Conservation (phyloP, 2,113 vertebrate genomes). For the Pica pica region DNA sequence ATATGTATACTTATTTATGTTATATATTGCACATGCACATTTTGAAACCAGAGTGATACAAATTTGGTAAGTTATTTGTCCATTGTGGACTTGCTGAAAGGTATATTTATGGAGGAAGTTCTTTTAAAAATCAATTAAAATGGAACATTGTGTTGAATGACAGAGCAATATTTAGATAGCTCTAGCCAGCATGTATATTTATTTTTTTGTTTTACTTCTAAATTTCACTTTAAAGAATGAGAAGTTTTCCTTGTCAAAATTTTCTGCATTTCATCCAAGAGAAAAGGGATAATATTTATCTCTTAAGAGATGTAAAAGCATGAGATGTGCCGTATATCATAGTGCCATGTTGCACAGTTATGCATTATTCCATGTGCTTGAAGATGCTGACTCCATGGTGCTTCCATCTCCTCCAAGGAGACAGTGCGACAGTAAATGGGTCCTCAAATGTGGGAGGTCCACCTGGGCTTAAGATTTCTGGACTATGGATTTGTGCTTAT, state of each 20-base stretch:
- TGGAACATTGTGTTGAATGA: not conserved
- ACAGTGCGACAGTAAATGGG: fast-evolving
- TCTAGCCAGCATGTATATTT: not conserved
- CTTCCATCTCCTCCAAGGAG: not conserved
- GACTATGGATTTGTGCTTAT: not conserved
- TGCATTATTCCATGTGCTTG: not conserved
- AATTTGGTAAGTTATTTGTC: not conserved
- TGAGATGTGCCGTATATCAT: not conserved
- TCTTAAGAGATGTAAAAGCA: not conserved
- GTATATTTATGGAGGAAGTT: not conserved
- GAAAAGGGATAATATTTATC: not conserved
- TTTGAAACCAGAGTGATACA: not conserved
- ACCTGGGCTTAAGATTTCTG: not conserved
- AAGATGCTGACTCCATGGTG: fast-evolving
- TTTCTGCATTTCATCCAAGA: not conserved
- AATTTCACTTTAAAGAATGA: not conserved
- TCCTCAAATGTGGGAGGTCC: not conserved
- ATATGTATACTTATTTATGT: not conserved
- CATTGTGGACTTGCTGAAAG: not conserved
- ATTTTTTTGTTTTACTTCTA: not conserved
- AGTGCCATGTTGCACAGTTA: not conserved
- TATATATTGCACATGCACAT: not conserved
- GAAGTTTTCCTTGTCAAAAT: not conserved
- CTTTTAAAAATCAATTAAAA: not conserved
- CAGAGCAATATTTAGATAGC: not conserved